Conservation (phyloP, 2,797 vertebrate genomes). For the Poeciliopsis gracilis region DNA sequence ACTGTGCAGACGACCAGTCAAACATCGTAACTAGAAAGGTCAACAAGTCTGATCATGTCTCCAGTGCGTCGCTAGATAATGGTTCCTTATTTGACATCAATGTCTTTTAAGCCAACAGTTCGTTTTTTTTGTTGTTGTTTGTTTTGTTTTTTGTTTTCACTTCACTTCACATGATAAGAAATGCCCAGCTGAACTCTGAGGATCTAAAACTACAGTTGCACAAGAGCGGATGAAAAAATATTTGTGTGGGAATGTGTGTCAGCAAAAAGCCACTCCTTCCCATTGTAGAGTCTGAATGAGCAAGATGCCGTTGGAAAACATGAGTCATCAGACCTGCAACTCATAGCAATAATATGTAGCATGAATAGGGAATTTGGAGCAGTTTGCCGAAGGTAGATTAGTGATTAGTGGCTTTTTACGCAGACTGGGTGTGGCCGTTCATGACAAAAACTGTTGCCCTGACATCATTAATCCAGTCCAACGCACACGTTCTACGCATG, state of each 20-base stretch:
- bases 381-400: conserved; percentile 55
- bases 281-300: conserved; percentile 68
- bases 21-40: neutral
- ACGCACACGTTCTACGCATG: conserved; percentile 59
- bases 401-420: conserved; percentile 67
- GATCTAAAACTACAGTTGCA: conserved; percentile 20
- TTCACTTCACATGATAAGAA: neutral
- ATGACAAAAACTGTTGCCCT: conserved; percentile 52
- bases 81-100: neutral
- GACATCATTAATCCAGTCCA: conserved; percentile 68
- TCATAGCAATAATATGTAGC: conserved; percentile 74
- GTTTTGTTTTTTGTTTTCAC: no score
- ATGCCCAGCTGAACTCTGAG: conserved; percentile 2
- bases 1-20: neutral
- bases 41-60: neutral
- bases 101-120: neutral
- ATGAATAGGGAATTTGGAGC: conserved; percentile 32
- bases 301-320: conserved; percentile 68
- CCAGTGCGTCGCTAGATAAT: neutral
- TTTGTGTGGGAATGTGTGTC: conserved; percentile 57
- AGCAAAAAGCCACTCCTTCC: conserved; percentile 65
- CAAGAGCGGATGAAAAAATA: conserved; percentile 24
- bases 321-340: conserved; percentile 70
- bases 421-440: conserved; percentile 68
- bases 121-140: neutral